Conservation (phyloP, 2,113 vertebrate genomes). For the Catharus bicknelli region DNA sequence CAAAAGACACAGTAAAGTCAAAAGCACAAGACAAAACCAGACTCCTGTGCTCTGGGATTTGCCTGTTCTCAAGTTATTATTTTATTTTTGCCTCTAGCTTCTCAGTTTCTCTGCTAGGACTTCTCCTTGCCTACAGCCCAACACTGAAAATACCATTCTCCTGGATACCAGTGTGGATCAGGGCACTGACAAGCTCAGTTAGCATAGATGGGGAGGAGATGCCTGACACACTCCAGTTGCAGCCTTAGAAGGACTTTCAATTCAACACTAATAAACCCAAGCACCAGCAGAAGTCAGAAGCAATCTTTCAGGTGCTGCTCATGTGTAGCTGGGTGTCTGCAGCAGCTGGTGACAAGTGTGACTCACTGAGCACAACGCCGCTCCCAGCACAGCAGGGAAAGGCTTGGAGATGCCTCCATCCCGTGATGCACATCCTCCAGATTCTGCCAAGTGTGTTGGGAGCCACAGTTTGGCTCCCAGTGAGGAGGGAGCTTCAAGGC, state of each 20-base stretch:
- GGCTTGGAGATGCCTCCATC: neutral
- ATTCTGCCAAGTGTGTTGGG: neutral
- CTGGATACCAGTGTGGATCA: neutral
- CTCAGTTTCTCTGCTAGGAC: neutral
- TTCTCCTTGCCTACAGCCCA: neutral
- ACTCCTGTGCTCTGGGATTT: neutral
- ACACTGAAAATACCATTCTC: neutral
- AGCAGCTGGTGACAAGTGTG: neutral
- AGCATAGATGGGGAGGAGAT: neutral
- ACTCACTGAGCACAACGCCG: fast-evolving
- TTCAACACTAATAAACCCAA: neutral
- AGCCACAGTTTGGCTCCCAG: neutral
- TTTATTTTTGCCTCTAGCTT: neutral
- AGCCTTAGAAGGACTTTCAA: neutral
- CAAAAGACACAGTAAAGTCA: neutral
- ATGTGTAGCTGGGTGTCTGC: neutral
- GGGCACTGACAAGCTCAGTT: fast-evolving
- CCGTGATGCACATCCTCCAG: fast-evolving
- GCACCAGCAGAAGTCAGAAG: neutral
- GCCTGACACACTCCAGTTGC: neutral
- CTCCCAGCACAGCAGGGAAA: neutral
- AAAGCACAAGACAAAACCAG: neutral
- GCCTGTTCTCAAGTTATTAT: neutral
- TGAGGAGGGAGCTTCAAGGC: neutral
- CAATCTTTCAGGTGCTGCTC: neutral